Evolutionary conservation across 2,113 vertebrate genomes (phyloP), one percentile per base, ranked within the genome.

Genomic region (Prolemur simus): DNA sequence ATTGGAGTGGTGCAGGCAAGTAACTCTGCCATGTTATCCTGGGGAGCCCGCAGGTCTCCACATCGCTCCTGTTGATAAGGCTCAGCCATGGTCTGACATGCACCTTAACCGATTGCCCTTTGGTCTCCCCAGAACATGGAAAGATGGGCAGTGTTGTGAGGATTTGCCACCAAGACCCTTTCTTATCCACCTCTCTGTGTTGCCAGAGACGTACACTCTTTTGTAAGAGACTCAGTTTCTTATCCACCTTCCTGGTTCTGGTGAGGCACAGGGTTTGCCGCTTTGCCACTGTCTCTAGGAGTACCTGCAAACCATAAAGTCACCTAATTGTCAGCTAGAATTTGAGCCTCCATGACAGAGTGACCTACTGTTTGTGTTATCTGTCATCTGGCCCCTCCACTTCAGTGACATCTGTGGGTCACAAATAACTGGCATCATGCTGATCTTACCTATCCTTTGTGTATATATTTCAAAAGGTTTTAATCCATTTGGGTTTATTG

Each of bases 1-100:
- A 14, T 5, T 17, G 13, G 29, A n/a, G 8, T 45, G 1, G 4
- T 47, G 0, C 14, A 64, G 20, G 23, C 4, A 21, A 32, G 13
- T 3, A 69, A 3, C 2, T 34, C 4, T 52, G 13, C 15, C 11
- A n/a, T 69, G 13, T 5, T 21, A 60, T 68, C 52, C 56, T 49
- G 5, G 27, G 60, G 39, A 54, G 5, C 6, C 21, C 63, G 8
- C 13, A 11, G 17, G 20, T 81, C 39, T 86, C 34, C 78, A 73
- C 49, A 34, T 14, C 10, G 18, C 14, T 8, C 10, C 1, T 25
- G 5, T 5, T 71, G 23, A 76, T 15, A 49, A 29, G n/a, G 18
- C 12, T 56, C 23, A 76, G 25, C 4, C 15, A 4, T 34, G 21
- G 0, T 18, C 21, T 68, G n/a, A 71, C 17, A 14, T 20, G 8